These are phyloP conservation scores for Burhinus bistriatus DNA, from an alignment of 2,113 vertebrate genomes.

Conservation along the genomic window DNA sequence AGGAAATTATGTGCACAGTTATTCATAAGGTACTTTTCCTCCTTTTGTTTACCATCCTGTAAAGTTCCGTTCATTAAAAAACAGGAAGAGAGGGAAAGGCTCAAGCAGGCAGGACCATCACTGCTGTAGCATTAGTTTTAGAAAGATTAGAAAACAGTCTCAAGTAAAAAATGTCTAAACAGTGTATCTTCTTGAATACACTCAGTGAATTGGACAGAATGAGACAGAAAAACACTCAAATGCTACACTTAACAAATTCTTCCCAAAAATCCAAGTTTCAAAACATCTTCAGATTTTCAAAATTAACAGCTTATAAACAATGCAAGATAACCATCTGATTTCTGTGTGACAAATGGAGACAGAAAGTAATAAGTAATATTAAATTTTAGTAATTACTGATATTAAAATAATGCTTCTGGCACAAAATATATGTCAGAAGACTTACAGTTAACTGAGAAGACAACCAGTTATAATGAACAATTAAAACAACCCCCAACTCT, in stretches of 20 bases:
- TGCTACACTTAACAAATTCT: background rate
- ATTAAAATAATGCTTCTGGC: background rate
- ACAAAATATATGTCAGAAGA: background rate
- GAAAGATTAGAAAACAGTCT: background rate
- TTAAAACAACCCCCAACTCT: background rate
- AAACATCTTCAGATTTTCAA: background rate
- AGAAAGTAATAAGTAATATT: background rate
- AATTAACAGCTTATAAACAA: background rate
- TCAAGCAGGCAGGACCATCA: background rate
- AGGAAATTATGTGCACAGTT: slow-evolving; percentile 61
- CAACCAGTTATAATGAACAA: background rate
- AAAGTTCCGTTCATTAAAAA: slow-evolving; percentile 59
- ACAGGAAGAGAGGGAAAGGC: slow-evolving; percentile 65
- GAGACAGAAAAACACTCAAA: background rate
- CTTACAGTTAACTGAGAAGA: background rate
- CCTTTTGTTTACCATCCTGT: slow-evolving; percentile 68
- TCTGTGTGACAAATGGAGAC: background rate
- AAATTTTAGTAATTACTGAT: background rate
- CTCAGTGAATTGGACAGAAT: background rate
- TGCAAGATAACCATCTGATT: background rate
- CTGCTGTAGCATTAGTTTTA: background rate
- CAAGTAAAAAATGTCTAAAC: background rate
- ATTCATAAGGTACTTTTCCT: slow-evolving; percentile 67
- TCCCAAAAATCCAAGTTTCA: background rate
- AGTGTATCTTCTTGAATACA: background rate